These are phyloP conservation scores for Troides helena DNA, from an alignment of 2,888 invertebrate species.

Conservation along the genomic window DNA sequence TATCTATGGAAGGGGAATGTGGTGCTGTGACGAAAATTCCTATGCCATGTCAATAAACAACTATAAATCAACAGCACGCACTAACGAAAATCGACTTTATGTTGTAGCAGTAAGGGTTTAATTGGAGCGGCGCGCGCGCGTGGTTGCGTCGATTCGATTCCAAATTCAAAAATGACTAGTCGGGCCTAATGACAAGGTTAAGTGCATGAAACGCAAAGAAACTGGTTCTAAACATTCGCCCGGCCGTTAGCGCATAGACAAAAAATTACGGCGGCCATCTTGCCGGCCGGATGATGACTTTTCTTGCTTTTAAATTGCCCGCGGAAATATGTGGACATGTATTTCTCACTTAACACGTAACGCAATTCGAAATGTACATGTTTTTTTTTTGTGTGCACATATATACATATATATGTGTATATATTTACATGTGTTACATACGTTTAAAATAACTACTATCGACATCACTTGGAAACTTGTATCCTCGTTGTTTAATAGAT, in stretches of 20 bases:
- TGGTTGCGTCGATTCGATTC: slow-evolving; percentile 34
- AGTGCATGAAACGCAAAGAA: slow-evolving; percentile 48
- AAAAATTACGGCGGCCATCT: slow-evolving; percentile 45
- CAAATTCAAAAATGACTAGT: slow-evolving; percentile 44
- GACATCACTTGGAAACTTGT: too few species aligned
- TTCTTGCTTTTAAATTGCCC: slow-evolving; percentile 37
- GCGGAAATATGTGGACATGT: slow-evolving; percentile 22
- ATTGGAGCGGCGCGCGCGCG: slow-evolving; percentile 2
- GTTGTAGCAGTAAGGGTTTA: neutral
- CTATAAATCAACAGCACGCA: slow-evolving; percentile 19
- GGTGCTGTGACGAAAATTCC: slow-evolving; percentile 42
- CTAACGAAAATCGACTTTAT: slow-evolving; percentile 30
- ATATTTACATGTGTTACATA: too few species aligned
- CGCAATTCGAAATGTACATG: neutral
- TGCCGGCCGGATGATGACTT: slow-evolving; percentile 43
- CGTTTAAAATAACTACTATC: too few species aligned
- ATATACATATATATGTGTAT: too few species aligned
- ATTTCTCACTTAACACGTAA: slow-evolving; percentile 23
- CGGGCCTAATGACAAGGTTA: slow-evolving; percentile 50
- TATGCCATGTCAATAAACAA: slow-evolving; percentile 28
- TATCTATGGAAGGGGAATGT: slow-evolving; percentile 42
- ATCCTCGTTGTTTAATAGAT: too few species aligned
- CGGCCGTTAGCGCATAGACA: slow-evolving; percentile 45
- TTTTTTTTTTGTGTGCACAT: neutral
- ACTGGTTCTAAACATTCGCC: slow-evolving; percentile 47